phyloP scores from a whole-genome alignment of 2,888 invertebrate genomes.

The Himalopsyche tibetana region DNA sequence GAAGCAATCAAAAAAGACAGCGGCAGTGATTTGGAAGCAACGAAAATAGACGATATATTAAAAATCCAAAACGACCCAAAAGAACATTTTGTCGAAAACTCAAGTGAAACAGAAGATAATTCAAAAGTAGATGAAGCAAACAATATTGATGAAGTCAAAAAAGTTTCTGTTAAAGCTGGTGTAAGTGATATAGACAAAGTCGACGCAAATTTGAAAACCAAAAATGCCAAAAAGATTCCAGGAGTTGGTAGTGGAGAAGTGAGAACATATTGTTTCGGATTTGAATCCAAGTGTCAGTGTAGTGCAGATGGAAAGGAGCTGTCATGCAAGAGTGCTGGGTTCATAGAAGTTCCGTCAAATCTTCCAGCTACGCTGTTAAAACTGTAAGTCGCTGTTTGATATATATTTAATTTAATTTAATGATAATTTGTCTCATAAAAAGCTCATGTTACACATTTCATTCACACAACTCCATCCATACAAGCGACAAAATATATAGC shows the following conservation, averaged over 20 bases:
- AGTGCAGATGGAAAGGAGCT: constrained; percentile 63
- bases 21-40: neutral
- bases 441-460: too few relatives aligned
- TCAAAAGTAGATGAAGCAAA: neutral
- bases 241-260: constrained; percentile 45
- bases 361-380: constrained; percentile 64
- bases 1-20: neutral
- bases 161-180: neutral
- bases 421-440: too few relatives aligned
- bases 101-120: neutral
- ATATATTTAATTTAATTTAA: too few relatives aligned
- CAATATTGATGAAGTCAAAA: constrained; percentile 19
- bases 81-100: neutral
- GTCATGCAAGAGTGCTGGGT: constrained; percentile 64
- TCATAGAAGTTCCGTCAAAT: constrained; percentile 65
- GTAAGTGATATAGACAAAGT: constrained; percentile 2
- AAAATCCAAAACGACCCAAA: neutral
- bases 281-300: constrained; percentile 65
- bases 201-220: neutral
- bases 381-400: constrained; percentile 60
- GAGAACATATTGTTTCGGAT: constrained; percentile 63
- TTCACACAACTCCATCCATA: too few relatives aligned
- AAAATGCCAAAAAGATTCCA: constrained; percentile 4
- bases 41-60: neutral
- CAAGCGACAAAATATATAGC: too few relatives aligned